Percentiles rank a stretch among this genome's conserved stretches.
Evolutionary conservation across 2,113 vertebrate species (phyloP).

Genomic region (Dromaius novaehollandiae): DNA sequence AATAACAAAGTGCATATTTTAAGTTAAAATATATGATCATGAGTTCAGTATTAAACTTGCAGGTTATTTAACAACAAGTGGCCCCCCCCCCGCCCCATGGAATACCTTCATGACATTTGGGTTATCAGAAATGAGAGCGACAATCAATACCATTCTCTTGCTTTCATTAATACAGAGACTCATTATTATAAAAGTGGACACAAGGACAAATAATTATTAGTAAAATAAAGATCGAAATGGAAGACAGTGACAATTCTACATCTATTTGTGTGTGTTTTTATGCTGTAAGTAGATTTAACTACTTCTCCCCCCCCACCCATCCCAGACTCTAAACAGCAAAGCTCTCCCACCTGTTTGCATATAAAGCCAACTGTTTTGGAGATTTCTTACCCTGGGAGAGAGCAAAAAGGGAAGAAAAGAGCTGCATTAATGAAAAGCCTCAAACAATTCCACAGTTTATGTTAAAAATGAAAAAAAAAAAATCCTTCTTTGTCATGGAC

Average conservation of each 20-base stretch:
- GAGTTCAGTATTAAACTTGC: background rate
- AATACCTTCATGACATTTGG: background rate
- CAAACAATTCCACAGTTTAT: background rate
- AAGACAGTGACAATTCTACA: background rate
- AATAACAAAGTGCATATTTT: too few relatives aligned
- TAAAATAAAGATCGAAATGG: background rate
- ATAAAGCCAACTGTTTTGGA: constrained; percentile 82
- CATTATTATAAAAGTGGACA: background rate
- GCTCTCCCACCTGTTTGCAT: constrained; percentile 76
- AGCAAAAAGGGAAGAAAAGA: constrained; percentile 10
- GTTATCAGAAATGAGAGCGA: background rate
- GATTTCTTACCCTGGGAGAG: constrained; percentile 79
- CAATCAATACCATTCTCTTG: background rate
- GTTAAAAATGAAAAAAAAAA: background rate
- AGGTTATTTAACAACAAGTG: background rate
- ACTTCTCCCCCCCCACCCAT: background rate
- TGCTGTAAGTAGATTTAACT: background rate
- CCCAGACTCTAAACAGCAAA: background rate
- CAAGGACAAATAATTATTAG: background rate
- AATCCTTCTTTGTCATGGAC: background rate
- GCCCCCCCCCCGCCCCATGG: background rate
- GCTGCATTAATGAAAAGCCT: background rate
- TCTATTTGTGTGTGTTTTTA: background rate
- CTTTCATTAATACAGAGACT: background rate
- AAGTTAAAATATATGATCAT: background rate